These are phyloP conservation scores for Ptychobarbus kaznakovi DNA, from an alignment of 2,797 vertebrate species.

Conservation along the genomic window DNA sequence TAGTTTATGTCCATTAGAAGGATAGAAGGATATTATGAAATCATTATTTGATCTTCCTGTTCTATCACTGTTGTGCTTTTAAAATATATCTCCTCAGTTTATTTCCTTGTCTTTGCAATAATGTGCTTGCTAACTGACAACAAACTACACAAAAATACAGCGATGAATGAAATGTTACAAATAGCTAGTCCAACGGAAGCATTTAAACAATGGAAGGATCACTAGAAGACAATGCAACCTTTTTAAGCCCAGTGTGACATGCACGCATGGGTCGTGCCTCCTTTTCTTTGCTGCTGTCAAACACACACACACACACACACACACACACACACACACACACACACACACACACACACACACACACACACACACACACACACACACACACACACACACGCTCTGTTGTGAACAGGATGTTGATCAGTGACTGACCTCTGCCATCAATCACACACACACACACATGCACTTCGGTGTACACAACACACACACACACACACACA, in stretches of 20 bases:
- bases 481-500: conserved; percentile 43
- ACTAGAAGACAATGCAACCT: conserved; percentile 39
- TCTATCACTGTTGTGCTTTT: neutral
- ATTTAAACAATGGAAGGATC: conserved; percentile 38
- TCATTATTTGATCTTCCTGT: neutral
- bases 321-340: neutral
- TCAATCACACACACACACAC: conserved; percentile 71
- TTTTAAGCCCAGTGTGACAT: conserved; percentile 19
- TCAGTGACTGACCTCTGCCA: conserved; percentile 66
- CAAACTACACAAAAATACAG: conserved; percentile 3
- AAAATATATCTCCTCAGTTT: neutral
- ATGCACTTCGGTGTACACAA: conserved; percentile 64
- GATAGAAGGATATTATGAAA: neutral
- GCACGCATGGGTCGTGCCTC: neutral
- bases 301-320: conserved; percentile 2
- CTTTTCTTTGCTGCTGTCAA: conserved; percentile 17
- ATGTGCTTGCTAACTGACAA: neutral
- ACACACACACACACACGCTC: conserved; percentile 19
- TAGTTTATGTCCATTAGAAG: neutral
- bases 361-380: neutral
- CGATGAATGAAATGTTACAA: conserved; percentile 1
- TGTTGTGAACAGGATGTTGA: conserved; percentile 65
- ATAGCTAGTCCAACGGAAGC: conserved; percentile 5
- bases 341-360: conserved; percentile 23
- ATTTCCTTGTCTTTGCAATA: neutral